Conservation (phyloP, 2,113 vertebrate species). For the Ictidomys tridecemlineatus region DNA sequence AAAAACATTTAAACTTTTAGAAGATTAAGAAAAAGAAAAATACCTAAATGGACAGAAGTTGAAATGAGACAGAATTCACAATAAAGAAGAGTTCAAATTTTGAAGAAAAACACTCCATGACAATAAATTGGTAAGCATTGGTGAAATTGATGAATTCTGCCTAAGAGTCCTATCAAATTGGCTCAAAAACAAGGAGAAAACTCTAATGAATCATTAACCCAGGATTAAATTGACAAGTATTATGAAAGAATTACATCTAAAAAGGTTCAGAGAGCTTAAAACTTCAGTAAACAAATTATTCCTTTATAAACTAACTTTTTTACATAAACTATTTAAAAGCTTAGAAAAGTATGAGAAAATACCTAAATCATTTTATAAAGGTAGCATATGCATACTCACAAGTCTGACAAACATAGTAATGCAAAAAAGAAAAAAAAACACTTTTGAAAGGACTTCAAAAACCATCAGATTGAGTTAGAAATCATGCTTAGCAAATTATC, state of each 20-base stretch:
- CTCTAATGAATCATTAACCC: not conserved
- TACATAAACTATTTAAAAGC: not conserved
- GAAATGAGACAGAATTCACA: not conserved
- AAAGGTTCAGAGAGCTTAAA: slow-evolving; percentile 37
- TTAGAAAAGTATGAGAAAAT: slow-evolving; percentile 12
- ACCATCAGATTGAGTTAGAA: slow-evolving; percentile 17
- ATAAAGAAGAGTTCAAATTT: not conserved
- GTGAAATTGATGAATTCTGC: slow-evolving; percentile 8
- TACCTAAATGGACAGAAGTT: not conserved
- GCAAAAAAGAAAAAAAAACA: not conserved
- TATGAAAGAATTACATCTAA: not conserved
- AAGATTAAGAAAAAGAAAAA: not conserved
- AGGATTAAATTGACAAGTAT: not conserved
- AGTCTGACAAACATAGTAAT: not conserved
- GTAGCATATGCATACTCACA: not conserved
- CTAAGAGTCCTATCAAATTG: not conserved
- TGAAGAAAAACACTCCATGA: not conserved
- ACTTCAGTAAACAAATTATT: not conserved
- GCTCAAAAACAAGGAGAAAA: slow-evolving; percentile 48
- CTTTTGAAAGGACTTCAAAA: not conserved
- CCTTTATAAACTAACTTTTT: not conserved
- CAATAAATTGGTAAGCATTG: not conserved
- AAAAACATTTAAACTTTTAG: not conserved
- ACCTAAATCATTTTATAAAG: slow-evolving; percentile 17
- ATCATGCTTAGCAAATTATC: not conserved